phyloP scores from a whole-genome alignment of 2,113 vertebrate genomes.

The Cephalopterus ornatus region DNA sequence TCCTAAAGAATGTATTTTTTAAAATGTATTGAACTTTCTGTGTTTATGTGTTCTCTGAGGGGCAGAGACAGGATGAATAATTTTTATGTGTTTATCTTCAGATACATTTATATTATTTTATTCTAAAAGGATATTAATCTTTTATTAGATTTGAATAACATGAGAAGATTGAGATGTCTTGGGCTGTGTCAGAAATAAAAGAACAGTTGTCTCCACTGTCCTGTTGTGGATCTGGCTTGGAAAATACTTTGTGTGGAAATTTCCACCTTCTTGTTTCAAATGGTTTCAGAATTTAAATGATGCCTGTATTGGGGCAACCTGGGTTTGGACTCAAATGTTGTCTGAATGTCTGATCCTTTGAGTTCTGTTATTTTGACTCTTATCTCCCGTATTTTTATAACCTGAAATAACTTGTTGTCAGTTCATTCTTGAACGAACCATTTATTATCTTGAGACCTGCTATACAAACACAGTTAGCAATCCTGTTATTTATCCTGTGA shows the following conservation, averaged over 20 bases:
- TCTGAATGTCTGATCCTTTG: background rate
- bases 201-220: background rate
- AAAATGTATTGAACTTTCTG: background rate
- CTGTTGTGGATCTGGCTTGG: background rate
- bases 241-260: constrained; percentile 26
- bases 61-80: background rate
- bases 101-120: constrained; percentile 25
- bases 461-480: background rate
- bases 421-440: constrained; percentile 1
- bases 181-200: background rate
- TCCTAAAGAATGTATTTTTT: background rate
- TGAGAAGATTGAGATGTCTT: constrained; percentile 35
- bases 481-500: constrained; percentile 35
- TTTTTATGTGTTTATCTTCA: constrained; percentile 33
- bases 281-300: background rate
- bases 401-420: constrained; percentile 32
- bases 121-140: constrained; percentile 43
- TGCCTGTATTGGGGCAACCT: background rate
- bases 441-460: constrained; percentile 39
- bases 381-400: constrained; percentile 10
- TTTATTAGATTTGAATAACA: constrained; percentile 55
- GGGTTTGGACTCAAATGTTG: background rate
- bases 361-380: constrained; percentile 3
- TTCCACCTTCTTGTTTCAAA: background rate
- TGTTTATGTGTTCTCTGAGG: background rate